Base-by-base conservation (phyloP, 1,140 invertebrate species). In the Drosophila arizonae region DNA sequence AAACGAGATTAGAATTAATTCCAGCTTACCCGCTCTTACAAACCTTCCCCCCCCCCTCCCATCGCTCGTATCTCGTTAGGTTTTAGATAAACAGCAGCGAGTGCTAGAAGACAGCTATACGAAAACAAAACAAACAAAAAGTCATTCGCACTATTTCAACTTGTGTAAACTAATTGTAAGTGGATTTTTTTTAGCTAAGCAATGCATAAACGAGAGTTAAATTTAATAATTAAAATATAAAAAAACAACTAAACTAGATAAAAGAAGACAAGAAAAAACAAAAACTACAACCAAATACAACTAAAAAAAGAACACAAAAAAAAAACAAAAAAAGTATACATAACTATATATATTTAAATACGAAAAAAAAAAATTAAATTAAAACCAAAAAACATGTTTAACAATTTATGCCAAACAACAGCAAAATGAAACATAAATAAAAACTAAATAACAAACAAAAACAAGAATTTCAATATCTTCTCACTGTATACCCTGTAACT, bases 291-390 rank as follows among this genome's bases (percentile, higher is more conserved):
- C 30, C 8, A 48, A 54, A 54, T 36, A 54, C 52, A 54, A 36
- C 52, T 17, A 50, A 67, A 62, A 30, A 36, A 50, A 60, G 43
- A 56, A 62, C 56, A 24, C 0, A 46, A 81, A 72, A 62, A 28
- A 54, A 36, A 72, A 17, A 10, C 8, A 57, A 24, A 55, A 50
- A 48, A 66, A 72, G 28, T 24, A 65, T 68, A 70, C 65, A 63
- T 69, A 79, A 85, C 70, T 73, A 81, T 86, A 87, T 88, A 86
- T 86, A 87, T 86, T 86, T 86, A 86, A 86, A 79, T 79, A 82
- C 69, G 43, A 46, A 81, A 72, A 62, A 28, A 28, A 36, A 72
- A 81, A 72, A 62, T 28, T 48, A 36, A 72, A 52, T 30, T 26
- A 6, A 30, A 55, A 17, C 26, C 6, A 52, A 72, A 66, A 52